phyloP scores from a whole-genome alignment of 2,888 invertebrate species.

The Leucophenga montana region DNA sequence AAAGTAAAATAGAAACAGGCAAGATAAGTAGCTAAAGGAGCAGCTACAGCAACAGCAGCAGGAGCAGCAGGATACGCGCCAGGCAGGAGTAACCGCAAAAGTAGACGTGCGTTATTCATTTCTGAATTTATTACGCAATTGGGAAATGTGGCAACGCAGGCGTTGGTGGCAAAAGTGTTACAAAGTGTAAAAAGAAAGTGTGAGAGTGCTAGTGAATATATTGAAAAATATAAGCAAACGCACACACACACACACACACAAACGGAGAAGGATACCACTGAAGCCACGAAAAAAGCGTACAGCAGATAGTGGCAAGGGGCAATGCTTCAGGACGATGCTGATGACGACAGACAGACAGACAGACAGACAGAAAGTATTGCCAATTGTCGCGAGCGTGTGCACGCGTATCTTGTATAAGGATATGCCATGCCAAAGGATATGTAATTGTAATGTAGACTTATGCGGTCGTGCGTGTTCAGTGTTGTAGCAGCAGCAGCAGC shows the following conservation, averaged over 20 bases:
- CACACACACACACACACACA: too few relatives aligned
- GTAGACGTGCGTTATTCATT: slow-evolving; percentile 65
- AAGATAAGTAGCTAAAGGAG: too few relatives aligned
- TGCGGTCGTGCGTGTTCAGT: slow-evolving; percentile 17
- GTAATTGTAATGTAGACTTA: slow-evolving; percentile 26
- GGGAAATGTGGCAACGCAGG: slow-evolving; percentile 43
- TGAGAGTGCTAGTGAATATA: background rate
- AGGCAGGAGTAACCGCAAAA: slow-evolving; percentile 51
- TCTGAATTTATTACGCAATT: slow-evolving; percentile 67
- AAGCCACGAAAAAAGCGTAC: too few relatives aligned
- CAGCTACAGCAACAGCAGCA: too few relatives aligned
- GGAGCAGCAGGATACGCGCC: too few relatives aligned
- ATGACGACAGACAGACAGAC: background rate
- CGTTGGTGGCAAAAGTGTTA: background rate
- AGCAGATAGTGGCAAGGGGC: too few relatives aligned
- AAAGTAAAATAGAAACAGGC: slow-evolving; percentile 12
- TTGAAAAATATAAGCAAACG: slow-evolving; percentile 12
- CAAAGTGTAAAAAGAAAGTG: too few relatives aligned
- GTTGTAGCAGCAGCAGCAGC: background rate
- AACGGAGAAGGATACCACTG: too few relatives aligned
- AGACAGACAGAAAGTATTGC: too few relatives aligned
- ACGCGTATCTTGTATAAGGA: background rate
- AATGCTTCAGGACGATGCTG: background rate
- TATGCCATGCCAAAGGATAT: slow-evolving; percentile 17
- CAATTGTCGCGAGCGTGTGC: slow-evolving; percentile 1